A percentile compares a stretch with the other conserved stretches of the same genome.
Conservation (phyloP, 2,888 invertebrate genomes). For the Lasioglossum oenotherae region DNA sequence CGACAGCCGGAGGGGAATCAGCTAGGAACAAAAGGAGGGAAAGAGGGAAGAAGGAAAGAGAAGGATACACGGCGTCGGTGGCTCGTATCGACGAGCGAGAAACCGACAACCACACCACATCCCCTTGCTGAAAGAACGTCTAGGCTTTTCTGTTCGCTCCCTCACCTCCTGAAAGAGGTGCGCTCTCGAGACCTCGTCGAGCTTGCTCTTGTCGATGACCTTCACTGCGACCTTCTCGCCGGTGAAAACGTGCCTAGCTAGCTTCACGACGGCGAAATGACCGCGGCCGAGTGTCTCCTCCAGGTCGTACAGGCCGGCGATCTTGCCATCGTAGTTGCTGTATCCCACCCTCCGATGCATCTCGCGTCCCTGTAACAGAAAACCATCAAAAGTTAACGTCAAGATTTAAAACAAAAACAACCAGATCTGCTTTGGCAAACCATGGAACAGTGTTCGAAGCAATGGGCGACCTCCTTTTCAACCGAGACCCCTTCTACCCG, state of each 20-base stretch:
- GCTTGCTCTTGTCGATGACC: conserved; percentile 99
- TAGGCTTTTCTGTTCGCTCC: conserved; percentile 38
- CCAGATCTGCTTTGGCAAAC: not conserved
- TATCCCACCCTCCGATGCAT: conserved; percentile 81
- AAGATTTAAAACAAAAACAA: not conserved
- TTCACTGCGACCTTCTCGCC: conserved; percentile 99
- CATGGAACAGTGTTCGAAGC: not conserved
- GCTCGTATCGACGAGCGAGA: conserved; percentile 9
- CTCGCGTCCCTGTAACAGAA: conserved; percentile 62
- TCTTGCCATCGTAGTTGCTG: conserved; percentile 92
- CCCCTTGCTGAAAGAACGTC: not conserved
- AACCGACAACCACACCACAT: not conserved
- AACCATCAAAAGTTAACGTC: not conserved
- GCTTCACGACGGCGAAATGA: conserved; percentile 99
- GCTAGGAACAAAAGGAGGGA: conserved; percentile 34
- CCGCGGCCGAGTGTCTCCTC: conserved; percentile 99
- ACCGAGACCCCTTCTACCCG: not conserved
- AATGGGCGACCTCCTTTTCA: not conserved
- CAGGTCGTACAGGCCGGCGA: conserved; percentile 98
- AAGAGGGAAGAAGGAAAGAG: not conserved
- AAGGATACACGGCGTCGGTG: conserved; percentile 17
- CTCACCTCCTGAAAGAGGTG: conserved; percentile 98
- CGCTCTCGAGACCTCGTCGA: conserved; percentile 97
- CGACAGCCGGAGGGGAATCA: conserved; percentile 19
- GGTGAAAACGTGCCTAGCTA: conserved; percentile 99